phyloP scores from a whole-genome alignment of 2,113 vertebrate species.

The Alexandromys fortis region DNA sequence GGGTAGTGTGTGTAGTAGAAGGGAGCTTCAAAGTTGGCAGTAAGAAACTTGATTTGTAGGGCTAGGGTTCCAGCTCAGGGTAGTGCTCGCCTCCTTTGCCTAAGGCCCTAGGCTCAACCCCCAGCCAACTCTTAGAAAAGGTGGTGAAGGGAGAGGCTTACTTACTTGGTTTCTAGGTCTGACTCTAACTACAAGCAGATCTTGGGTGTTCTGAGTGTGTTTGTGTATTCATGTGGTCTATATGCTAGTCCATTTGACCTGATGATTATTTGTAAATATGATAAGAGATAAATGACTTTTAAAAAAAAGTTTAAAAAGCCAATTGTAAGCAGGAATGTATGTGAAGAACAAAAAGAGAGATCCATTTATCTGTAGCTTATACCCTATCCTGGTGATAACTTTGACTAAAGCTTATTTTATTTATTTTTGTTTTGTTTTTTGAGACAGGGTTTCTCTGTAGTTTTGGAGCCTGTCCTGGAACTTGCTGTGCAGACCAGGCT shows the following conservation, averaged over 20 bases:
- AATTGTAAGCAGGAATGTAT: background rate
- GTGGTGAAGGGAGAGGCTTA: background rate
- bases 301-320: background rate
- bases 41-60: background rate
- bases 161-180: slow-evolving; percentile 41
- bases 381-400: background rate
- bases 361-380: background rate
- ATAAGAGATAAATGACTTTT: slow-evolving; percentile 29
- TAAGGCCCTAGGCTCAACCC: background rate
- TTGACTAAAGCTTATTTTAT: background rate
- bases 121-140: background rate
- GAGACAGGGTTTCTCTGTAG: no score
- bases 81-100: background rate
- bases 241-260: background rate
- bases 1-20: slow-evolving; percentile 15
- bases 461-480: no score
- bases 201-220: slow-evolving; percentile 13
- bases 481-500: no score
- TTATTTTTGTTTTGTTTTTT: no score
- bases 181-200: background rate
- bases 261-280: slow-evolving; percentile 36
- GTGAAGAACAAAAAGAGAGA: background rate
- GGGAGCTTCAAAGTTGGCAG: slow-evolving; percentile 23
- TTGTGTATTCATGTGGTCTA: background rate
- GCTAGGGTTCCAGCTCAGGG: background rate